These are phyloP conservation scores for Pogoniulus pusillus DNA, from an alignment of 2,797 vertebrate genomes.

Conservation along the genomic window DNA sequence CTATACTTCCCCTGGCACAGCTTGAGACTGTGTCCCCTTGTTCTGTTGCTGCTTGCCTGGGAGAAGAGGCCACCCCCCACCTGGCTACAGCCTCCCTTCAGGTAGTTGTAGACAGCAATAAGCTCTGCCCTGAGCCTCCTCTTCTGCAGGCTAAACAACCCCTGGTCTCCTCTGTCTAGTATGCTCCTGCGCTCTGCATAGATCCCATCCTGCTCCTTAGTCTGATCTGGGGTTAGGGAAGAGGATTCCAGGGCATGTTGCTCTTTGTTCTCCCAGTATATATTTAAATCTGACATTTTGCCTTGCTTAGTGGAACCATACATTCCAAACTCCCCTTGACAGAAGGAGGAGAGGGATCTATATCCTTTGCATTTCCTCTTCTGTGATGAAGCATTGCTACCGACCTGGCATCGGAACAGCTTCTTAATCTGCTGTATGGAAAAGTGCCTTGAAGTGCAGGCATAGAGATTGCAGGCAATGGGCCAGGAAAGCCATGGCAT, in stretches of 20 bases:
- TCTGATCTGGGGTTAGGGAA: neutral
- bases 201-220: neutral
- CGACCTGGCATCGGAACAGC: slow-evolving; percentile 18
- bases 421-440: slow-evolving; percentile 54
- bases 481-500: slow-evolving; percentile 48
- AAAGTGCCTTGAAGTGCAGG: slow-evolving; percentile 32
- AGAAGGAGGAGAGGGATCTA: slow-evolving; percentile 43
- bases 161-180: neutral
- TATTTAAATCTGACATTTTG: slow-evolving; percentile 13
- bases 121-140: too few species aligned
- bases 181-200: neutral
- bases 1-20: too few species aligned
- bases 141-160: too few species aligned
- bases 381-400: neutral
- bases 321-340: neutral
- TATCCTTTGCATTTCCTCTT: slow-evolving; percentile 47
- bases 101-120: too few species aligned
- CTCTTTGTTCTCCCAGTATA: neutral
- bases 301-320: neutral
- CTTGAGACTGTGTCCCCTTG: too few species aligned
- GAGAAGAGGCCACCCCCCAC: too few species aligned
- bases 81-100: too few species aligned
- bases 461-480: neutral
- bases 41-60: too few species aligned
- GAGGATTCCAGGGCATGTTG: neutral